Evolutionary conservation across 2,888 invertebrate genomes (phyloP), one percentile per base, ranked within the genome.

Genomic region (Dysmachus trigonus): DNA sequence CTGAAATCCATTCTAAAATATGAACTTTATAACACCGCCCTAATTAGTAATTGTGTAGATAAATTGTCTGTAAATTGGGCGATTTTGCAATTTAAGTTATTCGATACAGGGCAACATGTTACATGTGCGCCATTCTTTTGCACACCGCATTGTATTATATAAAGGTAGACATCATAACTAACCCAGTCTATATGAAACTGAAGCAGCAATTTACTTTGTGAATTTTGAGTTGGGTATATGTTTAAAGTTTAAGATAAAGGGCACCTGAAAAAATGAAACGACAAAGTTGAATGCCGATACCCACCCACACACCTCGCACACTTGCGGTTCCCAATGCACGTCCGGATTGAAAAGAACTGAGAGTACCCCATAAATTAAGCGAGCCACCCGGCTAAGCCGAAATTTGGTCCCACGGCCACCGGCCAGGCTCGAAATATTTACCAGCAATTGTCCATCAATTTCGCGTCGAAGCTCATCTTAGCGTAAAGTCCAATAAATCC

Each of bases 401-500:
- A 47, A 18, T 47, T 47, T 18, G 0, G 27, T 8, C 22, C 62
- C 62, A 18, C 51, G 15, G 10, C 10, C 62, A 8, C 27, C 22
- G 62, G 27, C 22, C 27, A 6, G 13, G n/a, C 15, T 6, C 47
- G 38, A 47, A 85, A 85, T 31, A 73, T 85, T 74, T 33, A 30
- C 41, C 74, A 74, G 10, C 73, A 72, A 51, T 33, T 74, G 31
- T 85, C 31, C 76, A 85, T 85, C 85, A 85, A 76, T 85, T 76
- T 53, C 31, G 38, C 74, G 85, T 85, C 53, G 10, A 33, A 85
- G 33, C 33, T 76, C 74, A 76, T 76, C 85, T 47, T 38, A 85
- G 74, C 74, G 74, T 76, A 76, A 74, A 85, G 74, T 85, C 76
- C 85, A 85, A 85, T 85, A 85, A 85, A 85, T 85, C 85, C 76